phyloP scores from a whole-genome alignment of 2,888 invertebrate genomes.

The Scaptomyza reducta region DNA sequence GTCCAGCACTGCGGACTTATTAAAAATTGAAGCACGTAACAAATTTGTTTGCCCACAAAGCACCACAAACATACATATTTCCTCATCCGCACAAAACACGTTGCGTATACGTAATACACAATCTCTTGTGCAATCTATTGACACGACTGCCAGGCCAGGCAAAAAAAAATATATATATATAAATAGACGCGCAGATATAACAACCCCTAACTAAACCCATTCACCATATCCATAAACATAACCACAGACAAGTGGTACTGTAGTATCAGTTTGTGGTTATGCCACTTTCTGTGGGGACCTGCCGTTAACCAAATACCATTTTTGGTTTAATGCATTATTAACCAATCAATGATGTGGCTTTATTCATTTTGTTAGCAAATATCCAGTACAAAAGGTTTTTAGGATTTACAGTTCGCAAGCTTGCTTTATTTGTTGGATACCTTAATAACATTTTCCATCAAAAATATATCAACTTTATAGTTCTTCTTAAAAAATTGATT shows the following conservation, averaged over 20 bases:
- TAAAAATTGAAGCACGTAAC: constrained; percentile 57
- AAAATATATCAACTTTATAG: too few species aligned
- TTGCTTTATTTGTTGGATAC: too few species aligned
- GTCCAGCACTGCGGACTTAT: constrained; percentile 37
- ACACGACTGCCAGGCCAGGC: constrained; percentile 21
- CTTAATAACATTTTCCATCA: too few species aligned
- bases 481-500: too few species aligned
- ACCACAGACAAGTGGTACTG: constrained; percentile 25
- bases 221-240: constrained; percentile 19
- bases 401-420: neutral
- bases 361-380: neutral
- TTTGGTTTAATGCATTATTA: constrained; percentile 44
- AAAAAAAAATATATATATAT: constrained; percentile 51
- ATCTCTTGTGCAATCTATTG: constrained; percentile 50
- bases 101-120: constrained; percentile 52
- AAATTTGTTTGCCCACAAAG: constrained; percentile 44
- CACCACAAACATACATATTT: constrained; percentile 14
- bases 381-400: neutral
- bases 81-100: constrained; percentile 18
- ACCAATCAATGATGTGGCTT: neutral
- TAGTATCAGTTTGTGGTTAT: constrained; percentile 39
- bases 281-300: constrained; percentile 29
- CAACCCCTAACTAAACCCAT: constrained; percentile 9
- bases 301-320: constrained; percentile 3
- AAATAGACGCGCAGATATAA: constrained; percentile 43